Evolutionary conservation across 2,888 invertebrate genomes (phyloP).

Genomic region (Metallyticus violacea): DNA sequence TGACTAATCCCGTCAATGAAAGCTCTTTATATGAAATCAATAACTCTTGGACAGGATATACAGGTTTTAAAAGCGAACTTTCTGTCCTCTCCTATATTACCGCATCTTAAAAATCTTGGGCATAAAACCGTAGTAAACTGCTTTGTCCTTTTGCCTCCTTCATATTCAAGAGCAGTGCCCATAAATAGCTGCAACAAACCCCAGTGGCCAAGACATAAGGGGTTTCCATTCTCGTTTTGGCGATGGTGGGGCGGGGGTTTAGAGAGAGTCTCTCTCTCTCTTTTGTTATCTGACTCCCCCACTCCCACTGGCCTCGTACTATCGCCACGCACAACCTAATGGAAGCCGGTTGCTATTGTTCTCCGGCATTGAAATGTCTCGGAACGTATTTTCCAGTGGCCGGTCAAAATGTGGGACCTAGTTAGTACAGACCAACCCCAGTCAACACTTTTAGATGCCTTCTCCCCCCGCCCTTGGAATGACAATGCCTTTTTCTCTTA

Average conservation of each 20-base stretch:
- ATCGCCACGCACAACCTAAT: not conserved
- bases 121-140: not conserved
- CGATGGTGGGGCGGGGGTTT: too few relatives aligned
- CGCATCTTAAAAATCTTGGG: not conserved
- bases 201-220: not conserved
- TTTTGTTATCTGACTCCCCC: not conserved
- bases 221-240: not conserved
- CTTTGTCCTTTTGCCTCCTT: not conserved
- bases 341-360: not conserved
- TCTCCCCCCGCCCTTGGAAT: not conserved
- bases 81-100: not conserved
- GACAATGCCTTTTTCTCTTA: conserved; percentile 8
- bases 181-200: not conserved
- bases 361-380: conserved; percentile 14
- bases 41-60: not conserved
- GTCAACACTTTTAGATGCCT: not conserved
- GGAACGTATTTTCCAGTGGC: conserved; percentile 25
- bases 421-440: not conserved
- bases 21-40: not conserved
- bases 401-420: conserved; percentile 6
- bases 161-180: not conserved
- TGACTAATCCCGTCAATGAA: not conserved
- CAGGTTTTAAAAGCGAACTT: not conserved
- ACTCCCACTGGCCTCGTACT: not conserved
- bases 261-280: not conserved